phyloP scores from a whole-genome alignment of 2,888 invertebrate species.

The Leptinotarsa haldemani region DNA sequence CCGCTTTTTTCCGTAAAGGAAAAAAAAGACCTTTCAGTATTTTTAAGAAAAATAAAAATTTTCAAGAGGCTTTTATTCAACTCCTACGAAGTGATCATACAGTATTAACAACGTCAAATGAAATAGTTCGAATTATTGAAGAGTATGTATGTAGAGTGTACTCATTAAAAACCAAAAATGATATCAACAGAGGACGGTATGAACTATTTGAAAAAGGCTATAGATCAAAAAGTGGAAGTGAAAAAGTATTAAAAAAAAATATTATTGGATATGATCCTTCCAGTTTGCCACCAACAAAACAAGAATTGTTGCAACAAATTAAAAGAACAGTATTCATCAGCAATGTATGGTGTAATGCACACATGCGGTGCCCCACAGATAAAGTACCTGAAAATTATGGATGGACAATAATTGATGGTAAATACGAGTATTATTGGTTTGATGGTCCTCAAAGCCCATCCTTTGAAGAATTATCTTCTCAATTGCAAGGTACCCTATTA shows the following conservation, averaged over 20 bases:
- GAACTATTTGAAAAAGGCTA: conserved; percentile 50
- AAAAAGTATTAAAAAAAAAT: conserved; percentile 45
- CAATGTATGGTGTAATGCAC: conserved; percentile 37
- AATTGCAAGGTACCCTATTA: conserved; percentile 15
- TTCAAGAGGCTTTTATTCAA: conserved; percentile 17
- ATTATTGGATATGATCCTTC: conserved; percentile 37
- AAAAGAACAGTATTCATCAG: conserved; percentile 28
- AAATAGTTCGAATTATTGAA: background rate
- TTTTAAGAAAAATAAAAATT: conserved; percentile 30
- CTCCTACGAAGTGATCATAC: background rate
- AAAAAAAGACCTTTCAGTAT: conserved; percentile 33
- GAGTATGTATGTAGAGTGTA: conserved; percentile 22
- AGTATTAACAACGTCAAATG: background rate
- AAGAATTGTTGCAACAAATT: conserved; percentile 34
- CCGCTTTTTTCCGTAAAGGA: conserved; percentile 33
- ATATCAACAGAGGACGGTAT: conserved; percentile 49
- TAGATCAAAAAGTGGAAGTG: conserved; percentile 46
- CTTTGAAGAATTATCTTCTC: conserved; percentile 14
- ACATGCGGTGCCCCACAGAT: conserved; percentile 30
- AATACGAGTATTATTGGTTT: conserved; percentile 23
- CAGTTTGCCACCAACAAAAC: conserved; percentile 30
- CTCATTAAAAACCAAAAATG: conserved; percentile 42
- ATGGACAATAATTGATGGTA: conserved; percentile 27
- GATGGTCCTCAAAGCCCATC: conserved; percentile 37
- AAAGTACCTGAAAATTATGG: conserved; percentile 31